These are phyloP conservation scores for Drosophila saltans DNA, from an alignment of 1,140 invertebrate genomes.

Conservation along the genomic window DNA sequence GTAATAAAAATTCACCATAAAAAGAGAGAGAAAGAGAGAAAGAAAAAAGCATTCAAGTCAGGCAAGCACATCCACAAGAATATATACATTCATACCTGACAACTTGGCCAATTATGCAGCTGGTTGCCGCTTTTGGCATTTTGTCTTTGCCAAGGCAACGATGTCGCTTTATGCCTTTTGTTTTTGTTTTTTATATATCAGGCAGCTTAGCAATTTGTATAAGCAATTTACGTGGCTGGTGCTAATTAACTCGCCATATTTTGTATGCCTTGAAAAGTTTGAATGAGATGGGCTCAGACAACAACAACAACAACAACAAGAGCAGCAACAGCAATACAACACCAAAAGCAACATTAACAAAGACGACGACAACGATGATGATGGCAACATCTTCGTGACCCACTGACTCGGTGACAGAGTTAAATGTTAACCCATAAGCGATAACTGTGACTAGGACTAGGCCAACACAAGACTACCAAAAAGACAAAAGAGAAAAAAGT, in stretches of 20 bases:
- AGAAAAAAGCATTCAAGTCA: too few species aligned
- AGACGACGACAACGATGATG: conserved; percentile 25
- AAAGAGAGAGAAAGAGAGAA: not conserved
- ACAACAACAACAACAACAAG: conserved; percentile 21
- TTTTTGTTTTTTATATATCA: conserved; percentile 33
- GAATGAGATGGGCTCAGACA: conserved; percentile 41
- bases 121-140: conserved; percentile 19
- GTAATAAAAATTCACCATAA: conserved; percentile 51
- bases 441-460: conserved; percentile 54
- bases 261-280: conserved; percentile 73
- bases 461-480: conserved; percentile 11
- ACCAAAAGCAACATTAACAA: conserved; percentile 11
- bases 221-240: conserved; percentile 66
- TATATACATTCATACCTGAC: not conserved
- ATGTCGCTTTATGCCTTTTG: conserved; percentile 48
- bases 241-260: conserved; percentile 76
- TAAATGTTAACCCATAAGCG: conserved; percentile 56
- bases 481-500: conserved; percentile 7
- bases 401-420: conserved; percentile 74
- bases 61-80: not conserved
- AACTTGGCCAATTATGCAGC: conserved; percentile 41
- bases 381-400: conserved; percentile 54
- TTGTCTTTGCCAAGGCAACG: conserved; percentile 20
- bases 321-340: not conserved
- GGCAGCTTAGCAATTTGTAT: conserved; percentile 61